Evolutionary conservation across 2,113 vertebrate species (phyloP).

Genomic region (Anolis carolinensis): DNA sequence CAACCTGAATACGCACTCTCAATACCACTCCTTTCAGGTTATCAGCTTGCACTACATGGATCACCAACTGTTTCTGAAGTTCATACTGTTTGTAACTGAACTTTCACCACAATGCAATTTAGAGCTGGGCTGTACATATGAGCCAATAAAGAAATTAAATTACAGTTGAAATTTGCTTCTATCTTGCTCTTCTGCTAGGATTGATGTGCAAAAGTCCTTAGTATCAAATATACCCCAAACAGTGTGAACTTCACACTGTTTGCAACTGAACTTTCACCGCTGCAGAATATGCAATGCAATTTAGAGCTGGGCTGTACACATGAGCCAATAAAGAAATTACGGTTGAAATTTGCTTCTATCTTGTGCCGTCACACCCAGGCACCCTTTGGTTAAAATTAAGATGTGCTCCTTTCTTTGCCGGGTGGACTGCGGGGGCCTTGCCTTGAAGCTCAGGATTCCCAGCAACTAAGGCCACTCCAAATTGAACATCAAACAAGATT

Average conservation of each 20-base stretch:
- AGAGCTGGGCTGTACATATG: not conserved
- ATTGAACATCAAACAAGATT: too few relatives aligned
- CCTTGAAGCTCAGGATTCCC: too few relatives aligned
- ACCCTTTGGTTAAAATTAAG: too few relatives aligned
- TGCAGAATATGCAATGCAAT: not conserved
- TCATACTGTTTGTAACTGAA: slow-evolving; percentile 21
- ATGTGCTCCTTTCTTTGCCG: too few relatives aligned
- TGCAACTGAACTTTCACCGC: slow-evolving; percentile 10
- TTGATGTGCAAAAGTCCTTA: not conserved
- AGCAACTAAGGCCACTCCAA: too few relatives aligned
- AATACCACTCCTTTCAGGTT: not conserved
- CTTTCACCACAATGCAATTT: not conserved
- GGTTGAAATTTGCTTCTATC: not conserved
- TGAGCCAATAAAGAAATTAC: not conserved
- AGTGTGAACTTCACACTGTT: slow-evolving; percentile 30
- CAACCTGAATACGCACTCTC: slow-evolving; percentile 1
- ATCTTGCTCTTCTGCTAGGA: not conserved
- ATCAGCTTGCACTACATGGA: slow-evolving; percentile 23
- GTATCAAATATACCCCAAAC: too few relatives aligned
- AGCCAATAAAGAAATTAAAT: not conserved
- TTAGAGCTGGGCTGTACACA: not conserved
- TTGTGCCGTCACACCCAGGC: too few relatives aligned
- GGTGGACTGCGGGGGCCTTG: too few relatives aligned
- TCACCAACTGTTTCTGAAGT: slow-evolving; percentile 40
- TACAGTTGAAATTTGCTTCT: not conserved